Evolutionary conservation across 2,797 vertebrate genomes (phyloP).

Genomic region (Crocidura indochinensis): DNA sequence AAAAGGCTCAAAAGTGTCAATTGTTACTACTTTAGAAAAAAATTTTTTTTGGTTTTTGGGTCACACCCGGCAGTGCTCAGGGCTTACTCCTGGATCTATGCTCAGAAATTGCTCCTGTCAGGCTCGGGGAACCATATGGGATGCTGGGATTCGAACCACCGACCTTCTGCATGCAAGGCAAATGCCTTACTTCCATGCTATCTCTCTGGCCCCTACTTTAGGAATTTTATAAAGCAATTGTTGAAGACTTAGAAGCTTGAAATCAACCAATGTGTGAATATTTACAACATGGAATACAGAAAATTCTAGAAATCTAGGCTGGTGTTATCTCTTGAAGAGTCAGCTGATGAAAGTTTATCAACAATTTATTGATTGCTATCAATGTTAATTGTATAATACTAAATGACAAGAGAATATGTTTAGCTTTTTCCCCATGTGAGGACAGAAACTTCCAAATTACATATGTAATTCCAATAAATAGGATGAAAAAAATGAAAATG

Average conservation of each 20-base stretch:
- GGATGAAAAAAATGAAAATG: not conserved
- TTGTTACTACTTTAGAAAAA: too few relatives aligned
- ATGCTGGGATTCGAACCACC: too few relatives aligned
- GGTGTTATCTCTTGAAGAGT: not conserved
- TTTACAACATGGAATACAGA: conserved; percentile 50
- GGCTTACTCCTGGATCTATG: too few relatives aligned
- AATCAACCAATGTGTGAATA: conserved; percentile 53
- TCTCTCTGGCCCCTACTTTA: too few relatives aligned
- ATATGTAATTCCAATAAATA: not conserved
- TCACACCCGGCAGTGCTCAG: too few relatives aligned
- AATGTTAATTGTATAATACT: conserved; percentile 33
- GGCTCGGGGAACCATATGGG: too few relatives aligned
- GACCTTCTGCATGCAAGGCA: too few relatives aligned
- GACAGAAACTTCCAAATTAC: not conserved
- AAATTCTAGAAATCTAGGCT: conserved; percentile 66
- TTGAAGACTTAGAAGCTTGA: conserved; percentile 39
- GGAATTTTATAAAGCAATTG: conserved; percentile 58
- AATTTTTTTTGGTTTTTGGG: too few relatives aligned
- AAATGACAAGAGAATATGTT: conserved; percentile 54
- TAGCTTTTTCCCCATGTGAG: conserved; percentile 27
- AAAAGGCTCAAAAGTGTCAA: too few relatives aligned
- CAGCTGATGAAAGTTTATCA: conserved; percentile 37
- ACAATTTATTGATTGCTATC: conserved; percentile 3
- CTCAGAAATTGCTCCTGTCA: too few relatives aligned
- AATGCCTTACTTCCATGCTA: too few relatives aligned